Evolutionary conservation across 2,797 vertebrate genomes (phyloP).

Genomic region (Hoplostethus mediterraneus): DNA sequence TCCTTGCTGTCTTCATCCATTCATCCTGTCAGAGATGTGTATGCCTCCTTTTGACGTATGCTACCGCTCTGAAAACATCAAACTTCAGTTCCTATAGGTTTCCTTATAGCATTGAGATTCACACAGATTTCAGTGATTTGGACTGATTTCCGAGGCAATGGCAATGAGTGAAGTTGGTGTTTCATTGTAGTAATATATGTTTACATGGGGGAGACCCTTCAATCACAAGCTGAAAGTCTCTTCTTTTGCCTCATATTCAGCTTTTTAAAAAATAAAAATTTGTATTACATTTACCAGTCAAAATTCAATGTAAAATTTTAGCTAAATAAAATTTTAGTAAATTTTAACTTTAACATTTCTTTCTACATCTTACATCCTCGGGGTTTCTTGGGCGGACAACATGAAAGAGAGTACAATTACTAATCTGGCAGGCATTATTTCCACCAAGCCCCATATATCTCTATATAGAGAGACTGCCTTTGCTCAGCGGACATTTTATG

Average conservation of each 20-base stretch:
- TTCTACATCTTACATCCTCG: conserved; percentile 41
- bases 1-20: conserved; percentile 14
- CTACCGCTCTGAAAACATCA: conserved; percentile 9
- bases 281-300: conserved; percentile 59
- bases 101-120: conserved; percentile 9
- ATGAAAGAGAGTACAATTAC: conserved; percentile 42
- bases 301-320: not conserved
- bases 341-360: not conserved
- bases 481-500: conserved; percentile 65
- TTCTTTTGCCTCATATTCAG: conserved; percentile 56
- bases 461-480: conserved; percentile 30
- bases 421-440: conserved; percentile 40
- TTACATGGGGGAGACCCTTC: conserved; percentile 14
- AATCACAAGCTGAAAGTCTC: conserved; percentile 45
- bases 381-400: conserved; percentile 41
- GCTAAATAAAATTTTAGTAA: no score
- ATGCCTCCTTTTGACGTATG: conserved; percentile 14
- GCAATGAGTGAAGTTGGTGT: no score
- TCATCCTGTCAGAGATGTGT: conserved; percentile 11
- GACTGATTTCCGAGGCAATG: conserved; percentile 8
- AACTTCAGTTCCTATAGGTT: not conserved
- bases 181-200: no score
- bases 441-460: conserved; percentile 54
- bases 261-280: conserved; percentile 16
- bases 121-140: conserved; percentile 18